These are phyloP conservation scores for Cryptoblepharus egeriae DNA, from an alignment of 2,797 vertebrate genomes.

Conservation along the genomic window DNA sequence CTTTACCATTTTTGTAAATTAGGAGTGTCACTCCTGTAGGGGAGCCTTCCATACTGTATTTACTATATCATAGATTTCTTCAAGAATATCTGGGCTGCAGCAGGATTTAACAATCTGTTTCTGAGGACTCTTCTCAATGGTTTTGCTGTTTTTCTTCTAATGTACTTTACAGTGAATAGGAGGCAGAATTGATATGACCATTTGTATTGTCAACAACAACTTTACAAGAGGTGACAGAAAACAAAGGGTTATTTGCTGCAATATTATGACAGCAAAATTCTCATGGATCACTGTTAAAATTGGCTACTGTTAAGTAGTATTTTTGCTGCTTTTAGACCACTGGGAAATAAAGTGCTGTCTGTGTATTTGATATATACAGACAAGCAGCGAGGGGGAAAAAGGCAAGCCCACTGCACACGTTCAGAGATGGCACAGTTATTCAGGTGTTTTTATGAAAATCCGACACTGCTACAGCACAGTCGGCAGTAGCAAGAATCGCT, in stretches of 20 bases:
- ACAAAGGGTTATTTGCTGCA: conserved; percentile 37
- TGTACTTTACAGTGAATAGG: conserved; percentile 24
- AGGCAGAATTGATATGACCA: conserved; percentile 18
- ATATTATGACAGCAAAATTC: conserved; percentile 33
- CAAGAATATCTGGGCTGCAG: neutral
- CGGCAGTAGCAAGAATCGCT: conserved; percentile 65
- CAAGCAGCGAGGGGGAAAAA: conserved; percentile 41
- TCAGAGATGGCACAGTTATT: conserved; percentile 55
- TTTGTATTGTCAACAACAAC: conserved; percentile 25
- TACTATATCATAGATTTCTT: neutral
- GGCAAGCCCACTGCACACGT: conserved; percentile 30
- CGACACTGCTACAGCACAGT: conserved; percentile 67
- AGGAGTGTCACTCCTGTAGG: too few relatives aligned
- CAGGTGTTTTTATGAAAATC: conserved; percentile 54
- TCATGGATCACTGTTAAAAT: conserved; percentile 50
- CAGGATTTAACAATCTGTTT: neutral
- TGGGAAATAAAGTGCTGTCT: conserved; percentile 60
- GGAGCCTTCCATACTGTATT: too few relatives aligned
- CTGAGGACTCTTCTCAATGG: neutral
- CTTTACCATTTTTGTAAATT: too few relatives aligned
- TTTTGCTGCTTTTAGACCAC: conserved; percentile 56
- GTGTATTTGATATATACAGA: conserved; percentile 53
- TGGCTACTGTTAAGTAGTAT: conserved; percentile 64
- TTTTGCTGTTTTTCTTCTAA: conserved; percentile 11
- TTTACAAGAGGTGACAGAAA: conserved; percentile 30